phyloP scores from a whole-genome alignment of 2,113 vertebrate species.

The Calyptomena viridis region DNA sequence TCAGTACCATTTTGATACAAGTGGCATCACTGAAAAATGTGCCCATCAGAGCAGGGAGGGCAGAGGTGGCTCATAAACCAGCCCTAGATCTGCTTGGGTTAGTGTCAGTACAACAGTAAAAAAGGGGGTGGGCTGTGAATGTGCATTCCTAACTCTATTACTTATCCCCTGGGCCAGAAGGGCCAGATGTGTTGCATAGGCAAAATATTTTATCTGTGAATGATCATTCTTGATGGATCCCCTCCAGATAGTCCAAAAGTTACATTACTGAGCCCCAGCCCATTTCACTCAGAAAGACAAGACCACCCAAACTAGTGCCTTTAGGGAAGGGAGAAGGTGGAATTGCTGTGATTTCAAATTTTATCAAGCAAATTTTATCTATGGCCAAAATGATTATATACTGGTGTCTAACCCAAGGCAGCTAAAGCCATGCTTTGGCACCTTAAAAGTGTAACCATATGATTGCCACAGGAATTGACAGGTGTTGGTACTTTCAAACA shows the following conservation, averaged over 20 bases:
- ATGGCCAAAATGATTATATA: not conserved
- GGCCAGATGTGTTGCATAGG: conserved; percentile 29
- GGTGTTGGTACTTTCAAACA: not conserved
- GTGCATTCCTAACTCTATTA: not conserved
- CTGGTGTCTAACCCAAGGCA: not conserved
- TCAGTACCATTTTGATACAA: not conserved
- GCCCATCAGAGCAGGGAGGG: accelerated
- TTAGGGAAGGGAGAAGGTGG: not conserved
- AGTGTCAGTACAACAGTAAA: not conserved
- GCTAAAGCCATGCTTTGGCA: not conserved
- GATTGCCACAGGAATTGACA: not conserved
- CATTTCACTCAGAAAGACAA: not conserved
- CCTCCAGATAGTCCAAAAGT: not conserved
- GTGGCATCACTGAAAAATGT: not conserved
- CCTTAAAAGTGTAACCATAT: accelerated
- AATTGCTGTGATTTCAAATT: not conserved
- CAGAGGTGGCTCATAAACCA: not conserved
- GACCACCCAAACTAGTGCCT: not conserved
- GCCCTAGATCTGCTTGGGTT: not conserved
- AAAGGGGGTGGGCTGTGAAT: not conserved
- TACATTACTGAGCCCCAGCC: not conserved
- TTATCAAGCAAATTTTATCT: not conserved
- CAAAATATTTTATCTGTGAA: conserved; percentile 4
- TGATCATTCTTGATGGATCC: conserved; percentile 7
- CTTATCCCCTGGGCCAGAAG: not conserved